Evolutionary conservation across 2,113 vertebrate species (phyloP).

Genomic region (Myiozetetes cayanensis): DNA sequence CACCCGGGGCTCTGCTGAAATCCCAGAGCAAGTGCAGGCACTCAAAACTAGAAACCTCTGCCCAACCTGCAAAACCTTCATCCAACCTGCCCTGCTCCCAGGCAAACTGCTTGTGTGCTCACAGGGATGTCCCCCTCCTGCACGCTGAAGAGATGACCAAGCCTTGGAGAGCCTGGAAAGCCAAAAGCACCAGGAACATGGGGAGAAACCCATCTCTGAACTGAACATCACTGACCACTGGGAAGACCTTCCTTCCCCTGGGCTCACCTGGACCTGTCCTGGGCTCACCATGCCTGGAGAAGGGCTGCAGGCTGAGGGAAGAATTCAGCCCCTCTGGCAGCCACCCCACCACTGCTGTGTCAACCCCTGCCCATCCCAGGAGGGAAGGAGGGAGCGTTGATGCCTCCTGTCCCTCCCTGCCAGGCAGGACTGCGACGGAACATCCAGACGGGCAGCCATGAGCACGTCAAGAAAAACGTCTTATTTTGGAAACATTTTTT

Average conservation of each 20-base stretch:
- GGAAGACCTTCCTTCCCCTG: neutral
- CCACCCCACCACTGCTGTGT: rapidly evolving
- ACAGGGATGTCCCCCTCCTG: neutral
- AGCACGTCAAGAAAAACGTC: neutral
- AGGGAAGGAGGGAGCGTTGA: neutral
- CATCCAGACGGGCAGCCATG: conserved; percentile 3
- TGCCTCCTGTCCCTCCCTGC: conserved; percentile 8
- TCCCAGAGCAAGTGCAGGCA: rapidly evolving
- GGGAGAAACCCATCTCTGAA: neutral
- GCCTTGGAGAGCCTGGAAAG: neutral
- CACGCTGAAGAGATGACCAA: neutral
- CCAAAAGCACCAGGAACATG: rapidly evolving
- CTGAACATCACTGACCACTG: rapidly evolving
- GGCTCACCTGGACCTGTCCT: neutral
- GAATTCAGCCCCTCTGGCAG: neutral
- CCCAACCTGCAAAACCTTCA: neutral
- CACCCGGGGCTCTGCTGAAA: neutral
- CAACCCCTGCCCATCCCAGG: neutral
- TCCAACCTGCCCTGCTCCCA: neutral
- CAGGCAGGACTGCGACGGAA: conserved; percentile 71
- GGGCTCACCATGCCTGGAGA: neutral
- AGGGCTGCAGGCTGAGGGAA: neutral
- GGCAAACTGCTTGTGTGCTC: neutral
- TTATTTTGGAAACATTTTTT: conserved; percentile 17
- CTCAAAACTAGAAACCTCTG: neutral